Base-by-base conservation (phyloP, 2,113 vertebrate species). In the Gymnarchus niloticus region DNA sequence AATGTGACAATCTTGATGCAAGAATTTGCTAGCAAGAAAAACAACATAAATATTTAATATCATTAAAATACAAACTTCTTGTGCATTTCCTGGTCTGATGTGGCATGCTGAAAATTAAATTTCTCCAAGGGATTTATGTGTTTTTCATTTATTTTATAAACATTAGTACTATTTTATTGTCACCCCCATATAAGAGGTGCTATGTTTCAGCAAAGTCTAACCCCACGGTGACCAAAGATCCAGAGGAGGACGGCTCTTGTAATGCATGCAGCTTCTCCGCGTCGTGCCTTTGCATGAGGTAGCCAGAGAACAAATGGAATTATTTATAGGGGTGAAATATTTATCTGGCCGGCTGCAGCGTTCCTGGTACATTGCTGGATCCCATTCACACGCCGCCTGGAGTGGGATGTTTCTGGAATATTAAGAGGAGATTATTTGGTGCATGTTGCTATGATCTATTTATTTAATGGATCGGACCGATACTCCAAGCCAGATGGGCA, bases 321-420 rank as follows among this genome's bases (percentile, higher is more conserved):
- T 92, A 93, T 93, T 94, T 91, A 94, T 91, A 87, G 56, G 88
- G 87, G 86, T 93, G 87, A 93, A 93, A 94, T 91, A 93, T 94
- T 91, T 91, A 94, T 92, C 87, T 87, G 87, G 88, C 83, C 91
- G 90, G 83, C 85, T 78, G 87, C 87, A 86, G 83, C 88, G 88
- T 52, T 85, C 87, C 78, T 85, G 85, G 85, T 90, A 88, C 86
- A 87, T 87, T 88, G 90, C 90, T 90, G 90, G 84, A 90, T 88
- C 86, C 89, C 82, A 87, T 91, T 90, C 85, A 82, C 84, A 69
- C 59, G 56, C 87, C 89, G 85, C 61, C 84, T 52, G 2, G 28
- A 69, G 56, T 73, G 33, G 65, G 83, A 65, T 59, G 54, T 59
- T 83, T 59, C 52, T 28, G 12, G 76, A 88, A 85, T 86, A 88